Percentiles rank a stretch among this genome's conserved stretches.
Evolutionary conservation across 2,888 invertebrate genomes (phyloP).

Genomic region (Caenorhabditis sp.): DNA sequence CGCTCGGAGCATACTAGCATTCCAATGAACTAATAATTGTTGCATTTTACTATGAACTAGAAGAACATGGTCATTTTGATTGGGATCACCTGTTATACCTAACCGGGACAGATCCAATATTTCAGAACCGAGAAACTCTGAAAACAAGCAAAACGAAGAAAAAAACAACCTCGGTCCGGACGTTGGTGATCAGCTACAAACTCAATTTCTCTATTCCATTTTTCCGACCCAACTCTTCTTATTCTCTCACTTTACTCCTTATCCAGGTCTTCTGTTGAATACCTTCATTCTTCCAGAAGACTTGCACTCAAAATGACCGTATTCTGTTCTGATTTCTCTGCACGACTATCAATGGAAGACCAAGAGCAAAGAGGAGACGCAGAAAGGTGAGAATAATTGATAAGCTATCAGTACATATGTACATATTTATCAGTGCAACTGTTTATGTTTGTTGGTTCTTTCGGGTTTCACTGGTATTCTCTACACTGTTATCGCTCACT

Average conservation of each 20-base stretch:
- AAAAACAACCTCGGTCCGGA: slow-evolving; percentile 21
- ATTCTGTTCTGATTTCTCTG: slow-evolving; percentile 3
- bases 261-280: background rate
- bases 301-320: slow-evolving; percentile 37
- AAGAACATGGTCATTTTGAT: too few relatives aligned
- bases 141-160: background rate
- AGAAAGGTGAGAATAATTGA: slow-evolving; percentile 30
- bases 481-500: slow-evolving; percentile 12
- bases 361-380: slow-evolving; percentile 24
- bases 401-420: slow-evolving; percentile 31
- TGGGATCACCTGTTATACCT: too few relatives aligned
- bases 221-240: slow-evolving; percentile 31
- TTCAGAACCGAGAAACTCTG: background rate
- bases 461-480: slow-evolving; percentile 22
- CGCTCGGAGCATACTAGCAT: too few relatives aligned
- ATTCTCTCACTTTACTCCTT: slow-evolving; percentile 5
- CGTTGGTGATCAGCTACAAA: slow-evolving; percentile 33
- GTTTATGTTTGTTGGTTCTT: slow-evolving; percentile 40
- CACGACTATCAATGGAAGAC: slow-evolving; percentile 6
- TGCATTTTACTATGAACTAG: too few relatives aligned
- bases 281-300: background rate
- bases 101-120: too few relatives aligned
- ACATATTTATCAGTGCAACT: slow-evolving; percentile 26
- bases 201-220: slow-evolving; percentile 30
- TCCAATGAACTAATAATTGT: too few relatives aligned